Base-by-base conservation (phyloP, 2,888 invertebrate species). In the Hipparchia sbordonii region DNA sequence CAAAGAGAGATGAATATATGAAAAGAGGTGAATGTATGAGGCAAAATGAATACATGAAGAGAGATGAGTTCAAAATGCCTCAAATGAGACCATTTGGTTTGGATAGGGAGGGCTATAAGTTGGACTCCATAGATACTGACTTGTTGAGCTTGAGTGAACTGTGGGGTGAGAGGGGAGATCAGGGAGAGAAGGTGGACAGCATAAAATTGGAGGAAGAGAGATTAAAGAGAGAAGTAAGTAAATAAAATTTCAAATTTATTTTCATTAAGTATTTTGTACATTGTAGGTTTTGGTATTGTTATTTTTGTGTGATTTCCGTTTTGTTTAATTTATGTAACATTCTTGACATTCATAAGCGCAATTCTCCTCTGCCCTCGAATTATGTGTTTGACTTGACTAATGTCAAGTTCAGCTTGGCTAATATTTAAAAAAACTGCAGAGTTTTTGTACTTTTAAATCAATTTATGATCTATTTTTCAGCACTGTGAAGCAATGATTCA, bases 401-500 rank as follows among this genome's bases (percentile, higher is more conserved):
- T 23, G 23, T 39, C 39, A 4, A 39, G 39, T 39, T 39, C 39
- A 39, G 5, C 39, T 39, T 39, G 39, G 5, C 5, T 4, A 39
- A 39, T 39, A 39, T 39, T 39, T 5, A 23, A 23, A 23, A 23
- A 23, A 23, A 23, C 23, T 23, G 23, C 23, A 23, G 23, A 23
- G 23, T 23, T 46, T 46, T 46, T 4, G 46, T 6, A 46, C 6
- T 61, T 56, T 12, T 63, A n/a, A 48, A 59, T 9, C 5, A 62
- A 62, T 6, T 13, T 62, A 2, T 12, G 1, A 48, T 63, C 10
- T 33, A 48, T 81, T 86, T 86, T 62, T 83, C 39, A 97, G 96
- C 97, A 97, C 82, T 97, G 97, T 80, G 97, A 97, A 88, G 94
- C 95, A 74, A 92, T 96, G 79, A 97, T 97, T 68, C 96, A 96